Evolutionary conservation across 1,140 invertebrate species (phyloP).

Genomic region (Aphelinus atriplicis): DNA sequence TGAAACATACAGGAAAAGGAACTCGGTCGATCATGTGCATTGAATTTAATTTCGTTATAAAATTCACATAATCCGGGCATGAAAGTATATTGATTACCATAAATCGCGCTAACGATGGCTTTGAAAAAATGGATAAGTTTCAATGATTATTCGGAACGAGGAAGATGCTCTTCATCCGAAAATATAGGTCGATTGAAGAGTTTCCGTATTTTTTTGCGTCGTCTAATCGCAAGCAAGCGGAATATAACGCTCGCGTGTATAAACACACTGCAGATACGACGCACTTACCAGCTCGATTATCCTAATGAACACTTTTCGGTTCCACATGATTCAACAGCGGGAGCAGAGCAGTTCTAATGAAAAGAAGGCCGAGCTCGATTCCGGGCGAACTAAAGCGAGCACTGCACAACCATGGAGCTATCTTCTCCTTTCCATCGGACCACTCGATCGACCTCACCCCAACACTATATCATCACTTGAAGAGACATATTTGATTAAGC

Average conservation of each 20-base stretch:
- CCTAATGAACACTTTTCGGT: constrained; percentile 65
- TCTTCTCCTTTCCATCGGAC: constrained; percentile 21
- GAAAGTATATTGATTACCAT: too few relatives aligned
- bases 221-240: background rate
- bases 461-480: background rate
- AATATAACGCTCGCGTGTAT: constrained; percentile 1
- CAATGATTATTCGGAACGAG: too few relatives aligned
- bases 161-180: background rate
- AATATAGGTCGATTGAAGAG: background rate
- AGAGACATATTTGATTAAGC: too few relatives aligned
- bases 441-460: constrained; percentile 1
- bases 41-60: too few relatives aligned
- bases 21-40: too few relatives aligned
- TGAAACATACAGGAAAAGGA: too few relatives aligned
- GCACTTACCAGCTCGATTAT: constrained; percentile 68
- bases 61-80: too few relatives aligned
- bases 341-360: constrained; percentile 28
- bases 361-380: constrained; percentile 30
- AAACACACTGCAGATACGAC: background rate
- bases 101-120: too few relatives aligned
- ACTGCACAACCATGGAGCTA: constrained; percentile 34
- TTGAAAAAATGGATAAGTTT: too few relatives aligned
- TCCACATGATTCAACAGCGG: constrained; percentile 57
- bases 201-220: background rate
- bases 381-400: constrained; percentile 26